Evolutionary conservation across 2,888 invertebrate genomes (phyloP), one percentile per base, ranked within the genome.

Genomic region (Aspidiotus destructor): DNA sequence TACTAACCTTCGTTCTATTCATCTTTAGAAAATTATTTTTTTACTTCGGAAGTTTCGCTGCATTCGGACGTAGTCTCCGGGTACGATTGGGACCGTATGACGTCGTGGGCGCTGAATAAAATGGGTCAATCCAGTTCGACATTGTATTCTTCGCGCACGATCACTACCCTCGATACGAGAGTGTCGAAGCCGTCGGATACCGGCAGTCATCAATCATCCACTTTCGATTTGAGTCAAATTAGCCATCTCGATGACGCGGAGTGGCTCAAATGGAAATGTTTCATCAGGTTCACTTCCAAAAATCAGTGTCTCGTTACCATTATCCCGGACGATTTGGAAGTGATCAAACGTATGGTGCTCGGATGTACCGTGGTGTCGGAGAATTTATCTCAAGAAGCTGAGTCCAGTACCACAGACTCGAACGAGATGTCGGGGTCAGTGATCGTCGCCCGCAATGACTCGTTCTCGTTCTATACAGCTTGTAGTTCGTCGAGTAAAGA

Each of bases 231-330:
- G 8, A 52, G 53, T 17, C 28, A 52, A 44, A 53, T 53, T 40
- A 53, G 53, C 15, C 41, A 69, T 15, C 40, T 55, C 7, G 69
- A 62, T 8, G 62, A 62, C 2, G 62, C 68, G 41, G 60, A 61
- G 15, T 65, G 70, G 41, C 70, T 71, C 0, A 72, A 80, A 71
- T 87, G 87, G 86, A 79, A 82, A 68, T 87, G 87, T 75, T 87
- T 84, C 74, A 80, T 86, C 41, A 85, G 85, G 77, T 82, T 83
- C 13, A 78, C 84, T 44, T 82, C 82, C 42, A 76, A 80, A 8
- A 83, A 82, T 0, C 85, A 85, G 73, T 80, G 87, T 41, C 80
- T 86, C 44, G 76, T 87, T 55, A 86, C 86, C 11, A 81, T 88
- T 72, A 74, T 87, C 41, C 86, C 87, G 5, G 82, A 84, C 3